Evolutionary conservation across 2,113 vertebrate genomes (phyloP), one percentile per base, ranked within the genome.

Genomic region (Sinocyclocheilus anophthalmus): DNA sequence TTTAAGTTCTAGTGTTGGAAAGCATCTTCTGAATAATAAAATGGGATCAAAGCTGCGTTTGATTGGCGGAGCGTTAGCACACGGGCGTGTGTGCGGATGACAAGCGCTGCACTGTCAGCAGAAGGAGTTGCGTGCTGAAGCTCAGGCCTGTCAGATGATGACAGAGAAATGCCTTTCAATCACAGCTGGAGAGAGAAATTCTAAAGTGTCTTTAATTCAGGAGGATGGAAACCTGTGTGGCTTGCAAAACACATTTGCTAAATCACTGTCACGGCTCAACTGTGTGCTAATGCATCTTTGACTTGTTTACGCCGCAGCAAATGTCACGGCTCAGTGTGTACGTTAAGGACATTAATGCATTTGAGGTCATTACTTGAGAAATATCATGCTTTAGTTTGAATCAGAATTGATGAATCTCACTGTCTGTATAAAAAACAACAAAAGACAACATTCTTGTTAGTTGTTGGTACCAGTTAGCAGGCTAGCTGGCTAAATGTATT

Each of bases 61-160:
- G 88, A 91, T 85, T 89, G 89, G 77, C 81, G 48, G 33, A 7
- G 84, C 24, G 26, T 89, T 83, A 88, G 82, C 50, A 42, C 80
- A 11, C 53, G 59, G 45, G 30, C 22, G 22, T 20, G 3, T 37
- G 55, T 22, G 7, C 24, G 3, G 50, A 61, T 87, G 88, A 87
- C 88, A 81, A 82, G 69, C 26, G 3, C 3, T 73, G 88, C 79
- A 53, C 37, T 59, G 42, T 89, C 86, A 89, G 88, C 89, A 88
- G 84, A 79, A 77, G 45, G 45, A 18, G 13, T 39, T 18, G 24
- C 5, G 77, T 65, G 73, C 55, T 57, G 16, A 75, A 67, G 26
- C 65, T 75, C 55, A 22, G n/a, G 13, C 72, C 77, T 89, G 86
- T 90, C 90, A 88, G 20, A 39, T 2, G 33, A 57, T 65, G 87